Conservation (phyloP, 2,888 invertebrate species). For the Papilio demoleus region DNA sequence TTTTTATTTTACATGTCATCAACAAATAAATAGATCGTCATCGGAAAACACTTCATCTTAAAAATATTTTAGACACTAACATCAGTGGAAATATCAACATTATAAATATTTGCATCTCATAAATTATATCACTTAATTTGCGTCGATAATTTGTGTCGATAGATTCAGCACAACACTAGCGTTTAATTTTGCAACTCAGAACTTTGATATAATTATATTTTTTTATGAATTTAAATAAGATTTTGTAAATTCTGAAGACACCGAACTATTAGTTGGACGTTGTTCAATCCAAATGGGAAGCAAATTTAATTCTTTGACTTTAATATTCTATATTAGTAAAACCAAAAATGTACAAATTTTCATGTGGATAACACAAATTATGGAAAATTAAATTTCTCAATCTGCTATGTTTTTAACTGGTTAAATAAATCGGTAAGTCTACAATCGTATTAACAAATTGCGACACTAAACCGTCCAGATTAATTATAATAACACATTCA, state of each 20-base stretch:
- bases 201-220: not conserved
- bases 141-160: slow-evolving; percentile 19
- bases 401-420: not conserved
- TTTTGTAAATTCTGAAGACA: no score
- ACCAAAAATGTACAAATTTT: no score
- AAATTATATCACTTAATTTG: slow-evolving; percentile 31
- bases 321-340: no score
- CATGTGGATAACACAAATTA: not conserved
- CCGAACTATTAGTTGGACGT: no score
- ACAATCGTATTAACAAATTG: not conserved
- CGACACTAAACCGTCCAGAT: not conserved
- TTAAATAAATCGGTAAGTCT: not conserved
- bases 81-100: slow-evolving; percentile 22
- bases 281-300: not conserved
- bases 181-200: not conserved
- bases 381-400: not conserved
- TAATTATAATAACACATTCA: not conserved
- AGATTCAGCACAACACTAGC: slow-evolving; percentile 2
- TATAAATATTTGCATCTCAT: slow-evolving; percentile 40
- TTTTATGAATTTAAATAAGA: not conserved
- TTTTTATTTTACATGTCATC: slow-evolving; percentile 46
- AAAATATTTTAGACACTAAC: slow-evolving; percentile 29
- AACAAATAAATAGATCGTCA: slow-evolving; percentile 57
- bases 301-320: no score
- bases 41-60: slow-evolving; percentile 48